Conservation (phyloP, 1,140 invertebrate species). For the Olivierus martensii region DNA sequence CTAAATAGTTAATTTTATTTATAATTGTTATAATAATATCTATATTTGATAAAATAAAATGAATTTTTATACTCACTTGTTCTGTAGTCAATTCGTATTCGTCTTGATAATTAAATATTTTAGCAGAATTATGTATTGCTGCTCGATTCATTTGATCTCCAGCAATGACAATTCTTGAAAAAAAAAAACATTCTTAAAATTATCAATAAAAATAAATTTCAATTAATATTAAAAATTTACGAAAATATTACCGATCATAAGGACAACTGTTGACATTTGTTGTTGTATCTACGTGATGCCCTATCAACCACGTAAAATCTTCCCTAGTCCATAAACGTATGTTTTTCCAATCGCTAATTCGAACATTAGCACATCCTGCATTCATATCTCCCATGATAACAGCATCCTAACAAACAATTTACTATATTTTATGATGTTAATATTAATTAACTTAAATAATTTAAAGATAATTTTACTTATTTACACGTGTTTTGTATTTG, state of each 20-base stretch:
- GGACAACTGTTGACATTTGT: constrained; percentile 4
- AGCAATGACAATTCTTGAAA: constrained; percentile 6
- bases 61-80: constrained; percentile 1
- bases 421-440: too few relatives aligned
- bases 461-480: too few relatives aligned
- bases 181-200: background rate
- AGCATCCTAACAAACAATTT: constrained; percentile 6
- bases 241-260: constrained; percentile 7
- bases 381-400: constrained; percentile 14
- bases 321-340: constrained; percentile 8
- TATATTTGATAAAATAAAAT: too few relatives aligned
- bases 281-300: constrained; percentile 7
- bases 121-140: constrained; percentile 8
- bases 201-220: too few relatives aligned
- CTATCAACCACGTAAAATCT: constrained; percentile 13
- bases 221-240: too few relatives aligned
- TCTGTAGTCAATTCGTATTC: constrained; percentile 4
- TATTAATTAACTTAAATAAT: too few relatives aligned
- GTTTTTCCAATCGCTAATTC: constrained; percentile 7
- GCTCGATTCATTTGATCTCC: constrained; percentile 11
- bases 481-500: constrained; percentile 5
- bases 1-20: too few relatives aligned
- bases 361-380: constrained; percentile 8
- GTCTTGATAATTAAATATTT: constrained; percentile 3
- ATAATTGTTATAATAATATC: too few relatives aligned